These are phyloP conservation scores for Aphyosemion australe DNA, from an alignment of 2,113 vertebrate species.

Conservation along the genomic window DNA sequence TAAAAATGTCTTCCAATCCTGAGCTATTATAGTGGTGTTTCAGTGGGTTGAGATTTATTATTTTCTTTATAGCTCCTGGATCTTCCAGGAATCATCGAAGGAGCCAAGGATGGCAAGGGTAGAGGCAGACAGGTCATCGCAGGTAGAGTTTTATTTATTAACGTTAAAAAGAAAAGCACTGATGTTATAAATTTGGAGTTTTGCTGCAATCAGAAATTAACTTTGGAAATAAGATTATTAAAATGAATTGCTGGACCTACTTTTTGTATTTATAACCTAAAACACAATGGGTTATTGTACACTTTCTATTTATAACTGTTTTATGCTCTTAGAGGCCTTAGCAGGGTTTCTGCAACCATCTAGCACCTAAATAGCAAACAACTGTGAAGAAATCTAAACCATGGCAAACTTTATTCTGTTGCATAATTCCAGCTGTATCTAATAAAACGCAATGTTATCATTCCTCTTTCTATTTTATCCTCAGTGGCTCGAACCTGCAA, in stretches of 20 bases:
- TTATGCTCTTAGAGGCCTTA: too few species aligned
- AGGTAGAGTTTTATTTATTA: slow-evolving; percentile 74
- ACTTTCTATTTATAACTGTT: neutral
- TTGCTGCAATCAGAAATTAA: too few species aligned
- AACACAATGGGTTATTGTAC: neutral
- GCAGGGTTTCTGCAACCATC: neutral
- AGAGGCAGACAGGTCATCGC: slow-evolving; percentile 97
- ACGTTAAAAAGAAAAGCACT: too few species aligned
- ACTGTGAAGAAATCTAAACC: neutral
- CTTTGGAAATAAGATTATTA: too few species aligned
- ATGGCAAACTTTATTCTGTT: neutral
- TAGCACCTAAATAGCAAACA: neutral
- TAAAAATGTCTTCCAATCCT: neutral
- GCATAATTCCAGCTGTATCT: neutral
- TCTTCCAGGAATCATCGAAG: slow-evolving; percentile 99
- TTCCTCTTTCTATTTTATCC: neutral
- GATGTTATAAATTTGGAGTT: too few species aligned
- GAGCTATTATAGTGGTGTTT: neutral
- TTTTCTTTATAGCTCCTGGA: slow-evolving; percentile 86
- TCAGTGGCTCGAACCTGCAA: slow-evolving; percentile 98
- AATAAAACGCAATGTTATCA: neutral
- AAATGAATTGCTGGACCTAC: too few species aligned
- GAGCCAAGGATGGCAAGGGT: slow-evolving; percentile 97
- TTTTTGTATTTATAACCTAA: neutral
- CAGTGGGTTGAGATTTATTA: neutral